phyloP scores from a whole-genome alignment of 2,888 invertebrate genomes.

The Drosophila antonietae region DNA sequence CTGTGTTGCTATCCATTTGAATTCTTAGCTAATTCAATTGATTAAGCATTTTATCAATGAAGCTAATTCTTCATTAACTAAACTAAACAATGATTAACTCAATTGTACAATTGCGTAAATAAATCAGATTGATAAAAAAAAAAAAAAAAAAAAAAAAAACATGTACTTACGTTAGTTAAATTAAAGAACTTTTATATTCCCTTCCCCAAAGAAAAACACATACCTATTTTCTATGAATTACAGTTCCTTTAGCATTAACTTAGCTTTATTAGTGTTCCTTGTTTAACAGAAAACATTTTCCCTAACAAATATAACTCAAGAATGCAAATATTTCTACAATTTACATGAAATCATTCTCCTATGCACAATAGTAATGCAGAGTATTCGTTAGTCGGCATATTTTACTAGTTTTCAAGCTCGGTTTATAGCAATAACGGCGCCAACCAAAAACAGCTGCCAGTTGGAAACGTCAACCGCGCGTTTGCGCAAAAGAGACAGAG shows the following conservation, averaged over 20 bases:
- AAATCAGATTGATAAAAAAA: neutral
- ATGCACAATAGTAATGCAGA: slow-evolving; percentile 20
- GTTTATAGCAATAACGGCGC: slow-evolving; percentile 68
- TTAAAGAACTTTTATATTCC: too few relatives aligned
- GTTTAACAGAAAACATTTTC: neutral
- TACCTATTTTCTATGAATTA: too few relatives aligned
- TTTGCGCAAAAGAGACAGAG: slow-evolving; percentile 74
- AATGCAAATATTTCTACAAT: neutral
- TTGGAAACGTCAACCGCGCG: slow-evolving; percentile 51
- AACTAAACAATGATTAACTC: neutral
- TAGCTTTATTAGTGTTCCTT: neutral
- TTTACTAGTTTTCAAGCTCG: slow-evolving; percentile 47
- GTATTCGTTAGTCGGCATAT: slow-evolving; percentile 19
- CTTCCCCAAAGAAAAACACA: too few relatives aligned
- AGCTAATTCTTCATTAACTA: too few relatives aligned
- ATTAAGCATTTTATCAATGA: too few relatives aligned
- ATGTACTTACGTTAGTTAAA: neutral
- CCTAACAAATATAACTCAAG: neutral
- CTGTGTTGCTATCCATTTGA: neutral
- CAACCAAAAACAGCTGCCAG: slow-evolving; percentile 63
- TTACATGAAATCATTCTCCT: neutral
- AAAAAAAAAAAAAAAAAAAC: neutral
- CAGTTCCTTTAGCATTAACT: neutral
- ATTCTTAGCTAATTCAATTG: neutral
- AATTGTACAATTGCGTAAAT: neutral